A percentile compares a stretch with the other conserved stretches of the same genome.
Evolutionary conservation across 1,140 invertebrate genomes (phyloP).

Genomic region (Xylocopa sonorina): DNA sequence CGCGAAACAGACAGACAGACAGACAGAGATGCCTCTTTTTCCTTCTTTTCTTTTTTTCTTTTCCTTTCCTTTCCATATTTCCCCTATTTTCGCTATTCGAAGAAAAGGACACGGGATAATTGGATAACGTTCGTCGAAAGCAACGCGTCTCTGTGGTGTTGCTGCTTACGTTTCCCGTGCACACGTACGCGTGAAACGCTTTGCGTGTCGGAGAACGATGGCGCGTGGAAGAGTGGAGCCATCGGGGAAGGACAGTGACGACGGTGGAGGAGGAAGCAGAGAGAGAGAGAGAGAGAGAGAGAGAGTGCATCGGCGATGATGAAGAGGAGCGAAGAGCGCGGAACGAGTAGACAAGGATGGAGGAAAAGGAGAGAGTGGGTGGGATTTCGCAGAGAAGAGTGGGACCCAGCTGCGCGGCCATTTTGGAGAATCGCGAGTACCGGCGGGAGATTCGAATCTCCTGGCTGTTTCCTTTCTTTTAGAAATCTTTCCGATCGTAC

Average conservation of each 20-base stretch:
- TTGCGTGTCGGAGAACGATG: conserved; percentile 12
- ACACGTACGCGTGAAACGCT: conserved; percentile 41
- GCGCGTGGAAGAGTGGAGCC: background rate
- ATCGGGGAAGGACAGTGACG: too few species aligned
- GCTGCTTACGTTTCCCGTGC: background rate
- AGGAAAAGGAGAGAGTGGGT: conserved; percentile 40
- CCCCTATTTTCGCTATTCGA: too few species aligned
- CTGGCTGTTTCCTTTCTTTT: background rate
- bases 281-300: conserved; percentile 3
- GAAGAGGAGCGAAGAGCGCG: background rate
- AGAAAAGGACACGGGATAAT: conserved; percentile 45
- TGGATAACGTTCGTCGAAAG: conserved; percentile 7
- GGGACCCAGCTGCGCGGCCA: conserved; percentile 60
- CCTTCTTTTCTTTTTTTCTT: background rate
- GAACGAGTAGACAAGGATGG: background rate
- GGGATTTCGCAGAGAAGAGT: conserved; percentile 34
- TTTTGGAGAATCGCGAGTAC: conserved; percentile 72
- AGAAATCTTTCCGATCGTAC: background rate
- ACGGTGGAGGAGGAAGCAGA: background rate
- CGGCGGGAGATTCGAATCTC: conserved; percentile 68
- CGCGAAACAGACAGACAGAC: too few species aligned
- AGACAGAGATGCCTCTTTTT: conserved; percentile 22
- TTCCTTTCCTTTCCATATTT: too few species aligned
- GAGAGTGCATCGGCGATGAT: background rate
- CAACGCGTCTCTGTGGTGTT: background rate